Base-by-base conservation (phyloP, 2,888 invertebrate genomes). In the Thalpophila matura region DNA sequence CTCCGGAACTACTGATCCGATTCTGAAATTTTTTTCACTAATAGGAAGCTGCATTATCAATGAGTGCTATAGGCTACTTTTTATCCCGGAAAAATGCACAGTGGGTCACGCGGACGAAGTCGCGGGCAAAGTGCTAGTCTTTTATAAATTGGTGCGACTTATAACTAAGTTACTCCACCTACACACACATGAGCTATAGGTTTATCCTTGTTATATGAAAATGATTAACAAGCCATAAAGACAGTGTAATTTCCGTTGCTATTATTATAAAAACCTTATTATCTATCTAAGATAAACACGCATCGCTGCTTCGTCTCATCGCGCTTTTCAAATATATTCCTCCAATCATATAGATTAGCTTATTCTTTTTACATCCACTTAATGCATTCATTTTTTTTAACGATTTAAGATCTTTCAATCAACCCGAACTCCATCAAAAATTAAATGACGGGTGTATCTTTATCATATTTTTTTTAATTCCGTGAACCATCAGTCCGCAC, bases 331-430 rank as follows among this genome's bases (percentile, higher is more conserved):
- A 74, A 74, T 62, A 65, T 40, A 50, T 57, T 33, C 53, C 42
- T 56, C 42, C 73, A 79, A 80, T 80, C 64, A 72, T 59, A 73
- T 54, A 65, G 66, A 79, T 79, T 73, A 67, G 31, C 22, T 10
- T 63, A 51, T 57, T 45, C 54, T 64, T 69, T 74, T 68, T 43
- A 63, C 26, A 55, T 64, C 74, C 65, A 81, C 72, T 77, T 72
- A 71, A 74, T 57, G 69, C 68, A 58, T 71, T 54, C 18, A 55
- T 65, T 61, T 69, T 70, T 72, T 77, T 77, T 77, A 60, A 77
- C 67, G 74, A 75, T 77, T 80, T 73, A 57, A 72, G 77, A 82
- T 80, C 86, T 81, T 87, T 87, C 87, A 86, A 87, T 87, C 85
- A 84, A 74, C 54, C 72, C 71, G 57, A 74, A 79, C 73, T 78